A percentile compares a stretch with the other conserved stretches of the same genome.
Conservation (phyloP, 1,140 invertebrate species). For the Platorchestia sp. region DNA sequence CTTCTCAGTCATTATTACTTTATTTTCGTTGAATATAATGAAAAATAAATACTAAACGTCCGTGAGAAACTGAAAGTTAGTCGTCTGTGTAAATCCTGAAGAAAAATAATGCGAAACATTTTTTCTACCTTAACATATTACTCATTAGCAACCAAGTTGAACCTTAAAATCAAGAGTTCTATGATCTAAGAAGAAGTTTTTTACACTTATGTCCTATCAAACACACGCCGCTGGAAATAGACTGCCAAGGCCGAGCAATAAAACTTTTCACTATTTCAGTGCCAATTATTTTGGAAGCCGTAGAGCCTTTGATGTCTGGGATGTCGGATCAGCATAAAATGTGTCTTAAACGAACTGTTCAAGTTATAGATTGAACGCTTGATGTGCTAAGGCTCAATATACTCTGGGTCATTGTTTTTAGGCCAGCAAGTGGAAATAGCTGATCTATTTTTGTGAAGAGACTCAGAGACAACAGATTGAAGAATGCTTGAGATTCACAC, state of each 20-base stretch:
- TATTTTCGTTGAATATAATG: too few relatives aligned
- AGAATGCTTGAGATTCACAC: too few relatives aligned
- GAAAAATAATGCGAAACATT: neutral
- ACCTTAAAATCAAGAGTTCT: neutral
- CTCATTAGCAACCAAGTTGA: neutral
- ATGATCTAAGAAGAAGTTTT: neutral
- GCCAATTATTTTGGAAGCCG: neutral
- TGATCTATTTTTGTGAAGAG: too few relatives aligned
- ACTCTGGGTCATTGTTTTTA: too few relatives aligned
- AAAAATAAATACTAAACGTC: too few relatives aligned
- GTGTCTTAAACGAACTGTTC: too few relatives aligned
- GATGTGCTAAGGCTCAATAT: too few relatives aligned
- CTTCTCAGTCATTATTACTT: too few relatives aligned
- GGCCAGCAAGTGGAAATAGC: too few relatives aligned
- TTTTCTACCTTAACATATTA: neutral
- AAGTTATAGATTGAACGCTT: too few relatives aligned
- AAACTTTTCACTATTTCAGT: neutral
- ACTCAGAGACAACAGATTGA: too few relatives aligned
- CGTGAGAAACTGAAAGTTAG: too few relatives aligned
- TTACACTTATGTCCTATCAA: neutral
- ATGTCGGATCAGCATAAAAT: neutral
- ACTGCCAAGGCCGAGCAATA: neutral
- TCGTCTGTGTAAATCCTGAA: neutral
- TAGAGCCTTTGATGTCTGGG: neutral
- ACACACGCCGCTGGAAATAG: neutral